Evolutionary conservation across 2,888 invertebrate genomes (phyloP), one percentile per base, ranked within the genome.

Genomic region (Coenonympha glycerion): DNA sequence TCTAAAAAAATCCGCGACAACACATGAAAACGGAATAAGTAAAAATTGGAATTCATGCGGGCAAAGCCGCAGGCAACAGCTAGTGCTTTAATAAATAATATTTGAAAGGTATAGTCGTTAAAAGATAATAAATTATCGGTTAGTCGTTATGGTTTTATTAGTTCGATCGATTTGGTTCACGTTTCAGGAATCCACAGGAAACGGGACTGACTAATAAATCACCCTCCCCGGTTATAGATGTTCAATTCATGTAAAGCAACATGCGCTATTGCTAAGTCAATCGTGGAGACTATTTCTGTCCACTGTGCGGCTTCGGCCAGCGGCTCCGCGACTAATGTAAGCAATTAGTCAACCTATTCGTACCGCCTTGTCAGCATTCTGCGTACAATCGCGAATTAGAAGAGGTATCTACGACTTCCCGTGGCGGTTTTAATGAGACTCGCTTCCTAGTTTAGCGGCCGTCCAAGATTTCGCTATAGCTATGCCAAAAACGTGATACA

Each of bases 281-380:
- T 82, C 79, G 73, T 65, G 69, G 65, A 71, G 69, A 63, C 72
- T 82, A 82, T 85, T 82, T 84, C 73, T 75, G 81, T 78, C 68
- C 69, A 62, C 69, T 61, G 65, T 65, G 59, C 66, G 67, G 63
- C 65, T n/a, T n/a, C n/a, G 68, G 73, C 67, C 71, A 66, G 73
- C 64, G 65, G 65, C 63, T 61, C 57, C 61, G 70, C 73, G 74
- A 74, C 71, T 77, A 76, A 81, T 77, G 79, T 77, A 74, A 79
- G 76, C 79, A 81, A 82, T 82, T 79, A 81, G 77, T 80, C 79
- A 78, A 79, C 69, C 66, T 66, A 66, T 71, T 70, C 70, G 71
- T 73, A 79, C 64, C 68, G 73, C 71, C 60, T 61, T 71, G 72
- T 77, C 78, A 78, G 78, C 74, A 71, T 74, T n/a, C 69, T 69